Conservation (phyloP, 2,113 vertebrate genomes). For the Chaetodon trifascialis region DNA sequence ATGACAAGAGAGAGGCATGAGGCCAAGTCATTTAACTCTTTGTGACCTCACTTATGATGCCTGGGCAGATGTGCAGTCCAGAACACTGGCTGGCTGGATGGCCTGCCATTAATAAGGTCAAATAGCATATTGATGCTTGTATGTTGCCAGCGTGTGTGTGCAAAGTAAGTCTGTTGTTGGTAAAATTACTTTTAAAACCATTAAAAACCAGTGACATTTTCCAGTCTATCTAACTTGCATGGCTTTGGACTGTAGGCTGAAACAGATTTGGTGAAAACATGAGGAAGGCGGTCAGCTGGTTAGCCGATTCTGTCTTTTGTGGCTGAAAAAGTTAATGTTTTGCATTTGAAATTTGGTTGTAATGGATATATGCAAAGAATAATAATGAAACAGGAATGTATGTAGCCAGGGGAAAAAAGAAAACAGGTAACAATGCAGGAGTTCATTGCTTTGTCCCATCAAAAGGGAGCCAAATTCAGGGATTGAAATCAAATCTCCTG, state of each 20-base stretch:
- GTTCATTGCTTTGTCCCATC: slow-evolving; percentile 24
- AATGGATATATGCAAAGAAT: background rate
- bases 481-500: slow-evolving; percentile 54
- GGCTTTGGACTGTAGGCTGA: background rate
- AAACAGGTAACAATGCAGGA: slow-evolving; percentile 25
- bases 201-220: background rate
- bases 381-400: background rate
- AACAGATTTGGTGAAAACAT: background rate
- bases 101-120: slow-evolving; percentile 37
- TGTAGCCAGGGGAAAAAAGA: background rate
- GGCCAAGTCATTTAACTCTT: slow-evolving; percentile 29
- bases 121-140: slow-evolving; percentile 3
- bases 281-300: background rate
- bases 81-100: slow-evolving; percentile 1
- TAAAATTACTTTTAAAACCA: background rate
- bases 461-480: slow-evolving; percentile 46
- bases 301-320: background rate
- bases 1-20: slow-evolving; percentile 61
- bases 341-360: background rate
- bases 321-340: background rate
- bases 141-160: background rate
- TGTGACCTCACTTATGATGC: slow-evolving; percentile 30
- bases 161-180: background rate
- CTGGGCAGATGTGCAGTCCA: slow-evolving; percentile 60
- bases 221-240: background rate